Evolutionary conservation across 37 sponge, comb jelly and placozoan genomes (phyloP), one percentile per base, ranked within the genome.

Genomic region (Cliona cf. orientalis): DNA sequence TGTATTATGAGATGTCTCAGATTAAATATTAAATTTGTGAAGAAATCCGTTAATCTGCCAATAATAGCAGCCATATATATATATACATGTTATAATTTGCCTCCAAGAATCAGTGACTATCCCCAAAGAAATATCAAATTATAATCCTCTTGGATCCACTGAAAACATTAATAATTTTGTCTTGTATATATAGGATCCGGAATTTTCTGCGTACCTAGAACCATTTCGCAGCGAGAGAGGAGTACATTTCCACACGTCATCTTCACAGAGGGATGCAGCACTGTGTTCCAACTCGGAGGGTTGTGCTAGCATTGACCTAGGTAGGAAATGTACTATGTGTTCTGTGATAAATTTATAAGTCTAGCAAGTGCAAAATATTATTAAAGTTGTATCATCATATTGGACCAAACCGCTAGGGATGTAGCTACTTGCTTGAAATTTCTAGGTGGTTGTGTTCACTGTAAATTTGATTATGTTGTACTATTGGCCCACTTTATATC

Each of bases 231-330:
- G 21, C 32, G 5, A 25, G 5, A 29, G 72, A 4, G 0, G 37
- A 38, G 28, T 42, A n/a, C 79, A 43, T 39, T 79, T 79, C 56
- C 56, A 60, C 46, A 41, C 35, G 44, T 78, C 78, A 28, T 7
- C 40, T 23, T 46, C 23, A 44, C 64, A 26, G 46, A 32, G 35
- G 5, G 1, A 42, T 72, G 36, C 56, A 1, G 2, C 14, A 9
- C 36, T 56, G 1, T 19, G 36, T 46, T 19, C 56, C 4, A 37
- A 22, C 7, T 32, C 32, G 22, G 2, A 23, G n/a, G 66, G 57
- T 1, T 42, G 81, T 41, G 44, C 71, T 28, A 28, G 36, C 37
- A 32, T 81, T 43, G 81, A 72, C 57, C 26, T 72, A 32, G 73
- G 73, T 49, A 46, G 12, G 21, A 28, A 3, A 42, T 9, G 4